Evolutionary conservation across 2,113 vertebrate species (phyloP), one percentile per base, ranked within the genome.

Genomic region (Hypocryptadius cinnamomeus): DNA sequence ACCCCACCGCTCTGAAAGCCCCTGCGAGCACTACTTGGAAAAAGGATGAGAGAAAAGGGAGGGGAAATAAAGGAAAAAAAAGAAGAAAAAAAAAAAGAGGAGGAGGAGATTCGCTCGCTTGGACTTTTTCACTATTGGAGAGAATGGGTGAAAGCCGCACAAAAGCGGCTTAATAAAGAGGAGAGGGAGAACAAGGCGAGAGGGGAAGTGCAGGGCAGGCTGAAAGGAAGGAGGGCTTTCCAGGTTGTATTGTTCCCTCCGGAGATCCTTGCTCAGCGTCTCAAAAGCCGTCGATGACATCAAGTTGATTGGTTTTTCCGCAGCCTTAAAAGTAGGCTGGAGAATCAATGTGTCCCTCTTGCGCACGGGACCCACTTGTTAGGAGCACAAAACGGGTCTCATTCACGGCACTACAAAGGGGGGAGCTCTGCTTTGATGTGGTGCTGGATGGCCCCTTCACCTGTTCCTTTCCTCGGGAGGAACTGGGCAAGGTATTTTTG

Each of bases 141-240:
- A 96, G 96, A 95, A 96, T 50, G 86, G 86, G 80, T 81, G 78
- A 93, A 95, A 94, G 77, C 66, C 35, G 70, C 85, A 95, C 94
- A 96, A 96, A 96, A 93, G 93, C 68, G 1, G 90, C 69, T 90
- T 93, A 90, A 94, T 89, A 92, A 96, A 96, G 87, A 86, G 56
- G 50, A 89, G 79, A 92, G 42, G 60, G 79, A 80, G 87, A 92
- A 85, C 64, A 94, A 93, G 94, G 91, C 14, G 19, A 85, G 86
- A 91, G 90, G 94, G 91, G 93, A 93, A 90, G 91, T 25, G 86
- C 61, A 21, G 95, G 87, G 90, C 87, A 89, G 91, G 93, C 93
- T 94, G 91, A 93, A 96, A 94, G 94, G 90, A 93, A 87, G 87
- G 64, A 90, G 50, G 21, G 65, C 59, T 93, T 89, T 94, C 81